These are phyloP conservation scores for Ypsolopha scabrella DNA, from an alignment of 2,888 invertebrate genomes.

Conservation along the genomic window DNA sequence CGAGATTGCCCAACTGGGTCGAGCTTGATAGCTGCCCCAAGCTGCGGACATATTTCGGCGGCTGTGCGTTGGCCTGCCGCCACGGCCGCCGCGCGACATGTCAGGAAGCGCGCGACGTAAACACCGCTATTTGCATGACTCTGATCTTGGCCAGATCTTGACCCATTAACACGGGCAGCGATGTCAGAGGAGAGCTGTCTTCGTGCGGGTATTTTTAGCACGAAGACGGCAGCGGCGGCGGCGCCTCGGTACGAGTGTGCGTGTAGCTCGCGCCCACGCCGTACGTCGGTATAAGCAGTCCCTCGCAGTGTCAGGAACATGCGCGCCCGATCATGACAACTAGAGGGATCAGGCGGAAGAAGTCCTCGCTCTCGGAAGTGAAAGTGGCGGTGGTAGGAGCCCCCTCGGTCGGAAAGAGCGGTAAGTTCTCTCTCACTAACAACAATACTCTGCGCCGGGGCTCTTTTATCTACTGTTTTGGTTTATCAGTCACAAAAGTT, in stretches of 20 bases:
- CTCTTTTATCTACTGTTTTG: no score
- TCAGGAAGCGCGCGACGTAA: constrained; percentile 45
- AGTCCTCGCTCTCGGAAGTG: constrained; percentile 89
- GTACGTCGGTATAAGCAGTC: constrained; percentile 1
- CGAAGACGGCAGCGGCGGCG: constrained; percentile 20
- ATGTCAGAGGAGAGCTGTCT: constrained; percentile 53
- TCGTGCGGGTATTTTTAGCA: constrained; percentile 55
- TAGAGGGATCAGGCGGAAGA: constrained; percentile 88
- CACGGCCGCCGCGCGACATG: constrained; percentile 22
- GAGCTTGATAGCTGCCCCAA: no score
- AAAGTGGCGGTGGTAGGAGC: constrained; percentile 93
- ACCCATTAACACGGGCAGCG: constrained; percentile 62
- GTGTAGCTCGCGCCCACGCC: not conserved
- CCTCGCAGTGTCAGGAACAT: constrained; percentile 13
- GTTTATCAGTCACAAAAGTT: no score
- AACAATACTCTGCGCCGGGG: no score
- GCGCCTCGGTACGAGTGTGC: not conserved
- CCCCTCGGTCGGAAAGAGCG: constrained; percentile 92
- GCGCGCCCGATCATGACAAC: constrained; percentile 72
- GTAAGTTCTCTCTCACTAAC: constrained; percentile 63
- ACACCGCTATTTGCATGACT: constrained; percentile 51
- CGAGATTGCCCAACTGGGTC: no score
- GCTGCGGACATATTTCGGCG: no score
- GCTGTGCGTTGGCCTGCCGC: no score
- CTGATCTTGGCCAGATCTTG: constrained; percentile 70